Conservation (phyloP, 35 echinoderm and acorn worm genomes). For the Eucidaris tribuloides region DNA sequence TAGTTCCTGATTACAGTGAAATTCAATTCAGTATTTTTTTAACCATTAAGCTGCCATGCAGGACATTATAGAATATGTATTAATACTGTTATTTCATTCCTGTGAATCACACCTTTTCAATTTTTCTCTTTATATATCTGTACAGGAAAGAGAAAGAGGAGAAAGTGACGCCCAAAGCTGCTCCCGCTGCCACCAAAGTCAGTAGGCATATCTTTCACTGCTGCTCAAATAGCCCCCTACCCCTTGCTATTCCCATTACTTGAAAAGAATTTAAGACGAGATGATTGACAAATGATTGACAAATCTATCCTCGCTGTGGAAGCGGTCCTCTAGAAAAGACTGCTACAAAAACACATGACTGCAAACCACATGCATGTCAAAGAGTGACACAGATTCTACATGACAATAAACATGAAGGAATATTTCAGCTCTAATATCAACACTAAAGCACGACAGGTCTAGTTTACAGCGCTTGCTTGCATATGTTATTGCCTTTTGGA, state of each 20-base stretch:
- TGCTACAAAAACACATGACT: background rate
- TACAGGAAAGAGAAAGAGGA: constrained; percentile 41
- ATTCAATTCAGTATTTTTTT: background rate
- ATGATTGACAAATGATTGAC: background rate
- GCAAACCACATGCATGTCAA: background rate
- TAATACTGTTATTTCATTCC: background rate
- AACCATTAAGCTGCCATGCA: no score
- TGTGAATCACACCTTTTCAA: background rate
- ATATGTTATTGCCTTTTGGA: no score
- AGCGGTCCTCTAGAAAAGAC: background rate
- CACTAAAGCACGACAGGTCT: no score
- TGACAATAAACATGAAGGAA: no score
- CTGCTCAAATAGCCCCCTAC: background rate
- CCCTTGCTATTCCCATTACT: background rate
- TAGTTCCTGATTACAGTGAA: background rate
- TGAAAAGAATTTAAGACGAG: background rate
- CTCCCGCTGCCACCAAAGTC: constrained; percentile 40
- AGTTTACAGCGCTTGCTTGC: no score
- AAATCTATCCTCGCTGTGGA: background rate
- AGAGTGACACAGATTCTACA: background rate
- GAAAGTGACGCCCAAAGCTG: background rate
- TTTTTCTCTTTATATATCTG: background rate
- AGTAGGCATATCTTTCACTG: constrained; percentile 27
- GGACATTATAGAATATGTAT: no score
- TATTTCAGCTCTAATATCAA: no score